Evolutionary conservation across 2,888 invertebrate species (phyloP).

Genomic region (Saturnia pavonia): DNA sequence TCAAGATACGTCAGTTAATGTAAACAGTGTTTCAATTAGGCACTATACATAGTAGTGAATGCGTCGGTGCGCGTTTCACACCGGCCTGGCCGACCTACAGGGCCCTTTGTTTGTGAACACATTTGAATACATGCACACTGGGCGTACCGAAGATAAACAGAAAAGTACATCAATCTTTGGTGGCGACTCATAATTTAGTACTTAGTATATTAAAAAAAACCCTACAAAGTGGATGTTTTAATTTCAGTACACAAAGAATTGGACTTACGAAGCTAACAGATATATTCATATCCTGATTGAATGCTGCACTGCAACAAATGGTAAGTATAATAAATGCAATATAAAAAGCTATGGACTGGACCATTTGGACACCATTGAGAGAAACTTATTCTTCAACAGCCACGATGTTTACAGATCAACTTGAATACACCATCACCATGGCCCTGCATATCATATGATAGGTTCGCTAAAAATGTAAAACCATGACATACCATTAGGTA

Average conservation of each 20-base stretch:
- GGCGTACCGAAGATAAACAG: conserved; percentile 39
- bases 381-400: neutral
- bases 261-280: neutral
- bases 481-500: neutral
- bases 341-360: no score
- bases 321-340: no score
- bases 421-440: neutral
- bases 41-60: conserved; percentile 63
- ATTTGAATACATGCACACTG: conserved; percentile 68
- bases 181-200: conserved; percentile 63
- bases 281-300: neutral
- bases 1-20: conserved; percentile 25
- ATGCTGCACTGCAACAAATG: no score
- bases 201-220: neutral
- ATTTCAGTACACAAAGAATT: neutral
- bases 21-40: conserved; percentile 69
- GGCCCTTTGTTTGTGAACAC: conserved; percentile 74
- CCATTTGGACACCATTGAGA: no score
- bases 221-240: neutral
- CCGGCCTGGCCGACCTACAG: conserved; percentile 53
- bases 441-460: neutral
- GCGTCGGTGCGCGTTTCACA: conserved; percentile 65
- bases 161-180: conserved; percentile 55
- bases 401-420: neutral
- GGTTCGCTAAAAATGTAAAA: neutral